Evolutionary conservation across 2,797 vertebrate species (phyloP), one percentile per base, ranked within the genome.

Genomic region (Pampus argenteus): DNA sequence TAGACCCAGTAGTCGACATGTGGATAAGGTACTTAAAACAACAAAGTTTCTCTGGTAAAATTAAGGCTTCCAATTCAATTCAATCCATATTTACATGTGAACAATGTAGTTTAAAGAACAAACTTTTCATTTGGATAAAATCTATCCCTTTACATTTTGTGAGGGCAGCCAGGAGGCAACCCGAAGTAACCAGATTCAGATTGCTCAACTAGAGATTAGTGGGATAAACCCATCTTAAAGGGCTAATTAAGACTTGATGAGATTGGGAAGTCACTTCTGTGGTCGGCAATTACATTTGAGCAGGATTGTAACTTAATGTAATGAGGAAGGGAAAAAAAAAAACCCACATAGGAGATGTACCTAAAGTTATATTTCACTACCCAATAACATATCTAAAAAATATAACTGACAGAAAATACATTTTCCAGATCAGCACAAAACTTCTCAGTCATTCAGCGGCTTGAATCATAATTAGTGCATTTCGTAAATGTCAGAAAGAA

Each of bases 231-330:
- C 92, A 88, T 91, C 73, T 85, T 92, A 90, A 90, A 89, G 78
- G 86, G 74, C 88, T 89, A 90, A 93, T 92, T 93, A 92, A 91
- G 89, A 88, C 80, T 83, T 92, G 88, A 92, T 93, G 81, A 83
- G 93, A 94, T 93, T 94, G 84, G 77, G 81, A 89, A 92, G 86
- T 86, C 72, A 87, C 80, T 90, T 89, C 83, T 86, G 81, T 86
- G 65, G 86, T 91, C 88, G 76, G 86, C 91, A 92, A 92, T 93
- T 92, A 92, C 92, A 92, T 90, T 83, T 92, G 86, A 89, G 86
- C 57, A 86, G 91, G 90, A 94, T 91, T 94, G 94, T 94, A 95
- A 78, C 74, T 85, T 82, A 67, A 80, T 56, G 70, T 81, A 88
- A 88, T 84, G 67, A 78, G 67, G 52, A 52, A 45, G 40, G n/a